Conservation (phyloP, 30 jellyfish, hydroid and myxozoan genomes). For the Cassiopea xamachana region DNA sequence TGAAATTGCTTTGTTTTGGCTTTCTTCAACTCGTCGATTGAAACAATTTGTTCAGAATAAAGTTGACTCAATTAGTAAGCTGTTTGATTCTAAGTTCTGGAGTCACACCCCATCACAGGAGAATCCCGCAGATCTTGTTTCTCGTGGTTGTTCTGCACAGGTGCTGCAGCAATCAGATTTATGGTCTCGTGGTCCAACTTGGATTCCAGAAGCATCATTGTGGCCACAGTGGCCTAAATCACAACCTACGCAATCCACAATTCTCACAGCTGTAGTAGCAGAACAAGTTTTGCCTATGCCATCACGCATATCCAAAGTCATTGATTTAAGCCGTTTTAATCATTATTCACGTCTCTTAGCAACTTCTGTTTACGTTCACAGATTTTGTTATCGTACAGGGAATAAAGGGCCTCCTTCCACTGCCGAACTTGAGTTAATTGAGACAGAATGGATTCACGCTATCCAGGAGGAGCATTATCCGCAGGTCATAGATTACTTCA, state of each 20-base stretch:
- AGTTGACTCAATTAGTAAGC: constrained; percentile 22
- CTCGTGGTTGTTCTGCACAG: constrained; percentile 41
- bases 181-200: constrained; percentile 30
- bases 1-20: constrained; percentile 37
- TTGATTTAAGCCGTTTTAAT: constrained; percentile 16
- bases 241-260: constrained; percentile 15
- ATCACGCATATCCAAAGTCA: constrained; percentile 1
- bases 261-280: constrained; percentile 29
- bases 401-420: constrained; percentile 12
- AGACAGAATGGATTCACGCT: constrained; percentile 26
- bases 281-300: not conserved
- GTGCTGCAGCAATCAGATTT: constrained; percentile 6
- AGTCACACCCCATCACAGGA: constrained; percentile 47
- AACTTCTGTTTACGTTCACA: constrained; percentile 23
- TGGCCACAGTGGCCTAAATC: constrained; percentile 59
- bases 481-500: constrained; percentile 18
- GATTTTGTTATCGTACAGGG: constrained; percentile 30
- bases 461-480: constrained; percentile 2
- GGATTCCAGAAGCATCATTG: constrained; percentile 16
- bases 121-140: constrained; percentile 27
- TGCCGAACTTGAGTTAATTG: constrained; percentile 11
- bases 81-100: constrained; percentile 30
- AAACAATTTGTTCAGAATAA: constrained; percentile 35
- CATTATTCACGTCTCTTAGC: constrained; percentile 23
- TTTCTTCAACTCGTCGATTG: constrained; percentile 24